Base-by-base conservation (phyloP, 2,797 vertebrate species). In the Leptodactylus fallax region DNA sequence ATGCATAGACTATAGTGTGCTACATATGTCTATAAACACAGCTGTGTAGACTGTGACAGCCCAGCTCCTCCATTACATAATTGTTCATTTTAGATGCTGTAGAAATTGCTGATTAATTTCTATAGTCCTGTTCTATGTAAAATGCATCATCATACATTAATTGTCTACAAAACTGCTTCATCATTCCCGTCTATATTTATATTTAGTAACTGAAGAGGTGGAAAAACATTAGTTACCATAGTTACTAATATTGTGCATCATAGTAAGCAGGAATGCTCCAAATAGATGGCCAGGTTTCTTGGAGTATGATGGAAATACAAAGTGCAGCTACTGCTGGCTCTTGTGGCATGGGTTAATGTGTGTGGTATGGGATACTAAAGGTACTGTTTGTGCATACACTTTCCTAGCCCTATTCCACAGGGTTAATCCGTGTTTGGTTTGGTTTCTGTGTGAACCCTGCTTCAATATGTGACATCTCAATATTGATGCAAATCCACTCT, bases 201-300 rank as follows among this genome's bases (percentile, higher is more conserved):
- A 14, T 61, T 80, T 80, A 45, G 36, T 61, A 13, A 60, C 45
- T 80, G 19, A 61, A 47, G 79, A 47, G 79, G 11, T 63, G 79
- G 79, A 63, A 21, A 78, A 81, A 63, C 45, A 23, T n/a, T 13
- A 23, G 58, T 81, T 76, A 5, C 49, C 49, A 76, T 51, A 21
- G 72, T 76, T 51, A 76, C 72, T 53, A 53, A 51, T 74, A 21
- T 21, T 51, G 72, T 76, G 19, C 79, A 81, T 49, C 58, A 49
- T 81, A 19, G 36, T 49, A 10, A 51, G 7, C 60, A 25, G 36
- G 36, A 74, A 74, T 49, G 45, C 49, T 11, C 19, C 45, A 12
- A 72, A 7, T 72, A 17, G 36, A 45, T 45, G 8, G 11, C 3
- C 63, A 13, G 63, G 2, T 13, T 63, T 17, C 13, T 69, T 36